Percentiles rank a stretch among this genome's conserved stretches.
Conservation (phyloP, 2,797 vertebrate genomes). For the Chelon labrosus region DNA sequence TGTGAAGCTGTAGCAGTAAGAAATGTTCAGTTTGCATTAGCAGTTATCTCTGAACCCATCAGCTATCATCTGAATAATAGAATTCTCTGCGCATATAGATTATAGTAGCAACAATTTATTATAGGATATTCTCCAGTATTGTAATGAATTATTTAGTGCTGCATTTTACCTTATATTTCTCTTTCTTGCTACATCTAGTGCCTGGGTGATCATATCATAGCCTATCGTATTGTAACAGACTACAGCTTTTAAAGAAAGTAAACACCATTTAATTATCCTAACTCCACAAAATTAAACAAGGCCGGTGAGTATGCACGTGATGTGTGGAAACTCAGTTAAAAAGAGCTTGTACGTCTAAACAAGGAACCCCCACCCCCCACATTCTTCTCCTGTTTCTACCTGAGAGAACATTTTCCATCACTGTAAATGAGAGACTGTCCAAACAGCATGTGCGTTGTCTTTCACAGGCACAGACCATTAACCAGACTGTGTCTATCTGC, state of each 20-base stretch:
- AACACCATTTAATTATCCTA: neutral
- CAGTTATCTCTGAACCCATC: too few relatives aligned
- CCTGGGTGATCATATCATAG: too few relatives aligned
- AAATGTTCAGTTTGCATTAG: too few relatives aligned
- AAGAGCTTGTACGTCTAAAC: neutral
- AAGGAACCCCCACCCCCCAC: neutral
- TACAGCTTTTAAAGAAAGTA: neutral
- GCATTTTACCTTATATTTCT: too few relatives aligned
- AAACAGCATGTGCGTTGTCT: slow-evolving; percentile 44
- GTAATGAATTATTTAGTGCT: too few relatives aligned
- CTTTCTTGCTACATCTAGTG: too few relatives aligned
- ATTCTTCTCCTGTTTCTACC: slow-evolving; percentile 23
- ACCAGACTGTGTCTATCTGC: slow-evolving; percentile 34
- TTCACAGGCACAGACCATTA: slow-evolving; percentile 31
- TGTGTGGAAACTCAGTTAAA: slow-evolving; percentile 4
- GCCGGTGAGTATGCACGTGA: neutral
- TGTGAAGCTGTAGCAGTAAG: too few relatives aligned
- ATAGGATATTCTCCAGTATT: too few relatives aligned
- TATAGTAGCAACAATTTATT: too few relatives aligned
- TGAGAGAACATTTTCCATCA: slow-evolving; percentile 53
- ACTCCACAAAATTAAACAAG: neutral
- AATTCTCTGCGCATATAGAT: too few relatives aligned
- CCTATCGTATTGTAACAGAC: too few relatives aligned
- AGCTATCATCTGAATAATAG: too few relatives aligned
- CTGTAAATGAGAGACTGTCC: slow-evolving; percentile 26